Evolutionary conservation across 1,140 invertebrate genomes (phyloP), one percentile per base, ranked within the genome.

Genomic region (Odontomachus brunneus): DNA sequence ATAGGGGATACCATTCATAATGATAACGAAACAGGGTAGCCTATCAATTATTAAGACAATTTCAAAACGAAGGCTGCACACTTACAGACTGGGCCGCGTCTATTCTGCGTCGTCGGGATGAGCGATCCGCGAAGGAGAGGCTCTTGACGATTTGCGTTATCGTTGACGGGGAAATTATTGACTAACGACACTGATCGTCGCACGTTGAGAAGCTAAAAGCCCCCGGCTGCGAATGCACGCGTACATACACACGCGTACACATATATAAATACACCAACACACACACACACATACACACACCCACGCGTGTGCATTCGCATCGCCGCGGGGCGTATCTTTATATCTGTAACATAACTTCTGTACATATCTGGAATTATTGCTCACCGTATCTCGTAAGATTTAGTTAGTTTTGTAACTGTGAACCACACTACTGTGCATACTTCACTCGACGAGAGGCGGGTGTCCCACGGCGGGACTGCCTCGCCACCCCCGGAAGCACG

Each of bases 341-440:
- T 91, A 92, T 89, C 83, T 94, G 93, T 94, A 93, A 93, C 84
- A 93, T 94, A 93, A 91, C 92, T 91, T 92, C 82, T 94, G 93
- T 94, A 94, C 73, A 94, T 94, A 94, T 91, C 90, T 93, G 90
- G 92, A 94, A 93, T 93, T 92, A 93, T 93, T 92, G 93, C 93
- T 93, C 92, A 92, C 89, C 88, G 90, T 93, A 93, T 92, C 90
- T 94, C 83, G 86, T 94, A 94, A 93, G 92, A 81, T 93, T 94
- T 93, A 94, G 92, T 93, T 94, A 94, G 92, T 92, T 93, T 93
- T 93, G 82, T 91, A 91, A 93, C 89, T 94, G 90, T 91, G 89
- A 92, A 91, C 83, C 80, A 91, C 74, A 85, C 83, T 82, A 49
- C 38, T 88, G 74, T 88, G 86, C 76, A 88, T 89, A 88, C 82